Percentiles rank a stretch among this genome's conserved stretches.
These are phyloP conservation scores for Ernsta delagoae DNA, from an alignment of 2,888 invertebrate species.

Conservation along the genomic window DNA sequence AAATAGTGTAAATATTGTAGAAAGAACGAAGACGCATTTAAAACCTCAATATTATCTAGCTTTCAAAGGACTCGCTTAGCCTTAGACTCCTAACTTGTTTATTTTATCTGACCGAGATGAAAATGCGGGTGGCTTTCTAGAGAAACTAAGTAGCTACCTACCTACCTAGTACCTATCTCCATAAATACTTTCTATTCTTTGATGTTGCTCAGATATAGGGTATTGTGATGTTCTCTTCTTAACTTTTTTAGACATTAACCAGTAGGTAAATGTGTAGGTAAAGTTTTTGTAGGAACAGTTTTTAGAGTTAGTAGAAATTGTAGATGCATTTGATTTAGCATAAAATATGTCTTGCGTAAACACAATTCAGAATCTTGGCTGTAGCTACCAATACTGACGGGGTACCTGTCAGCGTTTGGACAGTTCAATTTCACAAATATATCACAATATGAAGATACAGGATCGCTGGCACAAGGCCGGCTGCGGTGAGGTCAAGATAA, in stretches of 20 bases:
- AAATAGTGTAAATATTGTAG: conserved; percentile 2
- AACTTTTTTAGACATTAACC: too few relatives aligned
- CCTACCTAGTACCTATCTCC: too few relatives aligned
- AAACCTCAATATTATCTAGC: conserved; percentile 2
- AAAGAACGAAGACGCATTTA: conserved; percentile 2
- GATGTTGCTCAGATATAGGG: too few relatives aligned
- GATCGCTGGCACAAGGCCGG: conserved; percentile 26
- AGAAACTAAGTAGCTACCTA: neutral
- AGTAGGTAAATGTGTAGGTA: too few relatives aligned
- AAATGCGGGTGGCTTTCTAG: conserved; percentile 1
- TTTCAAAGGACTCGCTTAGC: neutral
- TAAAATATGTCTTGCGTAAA: neutral
- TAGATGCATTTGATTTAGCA: too few relatives aligned
- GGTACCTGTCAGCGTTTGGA: conserved; percentile 26
- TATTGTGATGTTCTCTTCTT: too few relatives aligned
- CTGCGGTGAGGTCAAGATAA: conserved; percentile 24
- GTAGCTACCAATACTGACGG: conserved; percentile 16
- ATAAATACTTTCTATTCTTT: too few relatives aligned
- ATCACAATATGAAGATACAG: conserved; percentile 35
- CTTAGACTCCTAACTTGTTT: neutral
- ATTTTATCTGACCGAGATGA: neutral
- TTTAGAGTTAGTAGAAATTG: too few relatives aligned
- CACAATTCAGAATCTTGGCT: conserved; percentile 32
- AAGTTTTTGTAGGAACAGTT: too few relatives aligned
- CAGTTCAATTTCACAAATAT: conserved; percentile 34